Evolutionary conservation across 2,797 vertebrate genomes (phyloP).

Genomic region (Eospalax fontanierii): DNA sequence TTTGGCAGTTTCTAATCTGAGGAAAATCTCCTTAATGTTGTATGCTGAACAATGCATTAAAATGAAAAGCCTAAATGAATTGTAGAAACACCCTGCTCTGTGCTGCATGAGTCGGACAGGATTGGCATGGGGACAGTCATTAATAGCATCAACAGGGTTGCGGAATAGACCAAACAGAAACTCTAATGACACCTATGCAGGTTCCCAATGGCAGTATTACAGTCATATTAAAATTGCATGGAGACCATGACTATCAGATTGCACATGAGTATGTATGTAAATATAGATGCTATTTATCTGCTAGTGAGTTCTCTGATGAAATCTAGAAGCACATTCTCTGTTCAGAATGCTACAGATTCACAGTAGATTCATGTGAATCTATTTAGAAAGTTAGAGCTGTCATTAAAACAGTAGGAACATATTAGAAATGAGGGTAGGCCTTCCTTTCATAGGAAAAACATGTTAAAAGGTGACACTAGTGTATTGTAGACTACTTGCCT

Average conservation of each 20-base stretch:
- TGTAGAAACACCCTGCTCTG: neutral
- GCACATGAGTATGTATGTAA: neutral
- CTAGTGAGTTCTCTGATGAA: neutral
- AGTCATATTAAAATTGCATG: neutral
- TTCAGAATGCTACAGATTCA: neutral
- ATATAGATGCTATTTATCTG: neutral
- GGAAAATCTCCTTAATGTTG: neutral
- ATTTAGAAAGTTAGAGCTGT: neutral
- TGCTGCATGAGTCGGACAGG: neutral
- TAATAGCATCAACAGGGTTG: neutral
- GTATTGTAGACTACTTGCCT: neutral
- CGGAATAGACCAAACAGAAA: neutral
- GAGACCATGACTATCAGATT: neutral
- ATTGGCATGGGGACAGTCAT: neutral
- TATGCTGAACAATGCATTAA: slow-evolving; percentile 23
- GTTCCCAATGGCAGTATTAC: neutral
- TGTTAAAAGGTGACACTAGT: too few relatives aligned
- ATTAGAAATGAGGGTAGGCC: neutral
- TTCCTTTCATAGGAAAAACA: neutral
- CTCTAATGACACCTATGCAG: neutral
- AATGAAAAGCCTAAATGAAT: neutral
- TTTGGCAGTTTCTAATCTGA: neutral
- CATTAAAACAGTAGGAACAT: neutral
- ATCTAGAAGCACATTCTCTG: neutral
- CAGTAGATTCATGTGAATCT: neutral